A percentile compares a stretch with the other conserved stretches of the same genome.
Evolutionary conservation across 2,888 invertebrate species (phyloP).

Genomic region (Drosophila birchii): DNA sequence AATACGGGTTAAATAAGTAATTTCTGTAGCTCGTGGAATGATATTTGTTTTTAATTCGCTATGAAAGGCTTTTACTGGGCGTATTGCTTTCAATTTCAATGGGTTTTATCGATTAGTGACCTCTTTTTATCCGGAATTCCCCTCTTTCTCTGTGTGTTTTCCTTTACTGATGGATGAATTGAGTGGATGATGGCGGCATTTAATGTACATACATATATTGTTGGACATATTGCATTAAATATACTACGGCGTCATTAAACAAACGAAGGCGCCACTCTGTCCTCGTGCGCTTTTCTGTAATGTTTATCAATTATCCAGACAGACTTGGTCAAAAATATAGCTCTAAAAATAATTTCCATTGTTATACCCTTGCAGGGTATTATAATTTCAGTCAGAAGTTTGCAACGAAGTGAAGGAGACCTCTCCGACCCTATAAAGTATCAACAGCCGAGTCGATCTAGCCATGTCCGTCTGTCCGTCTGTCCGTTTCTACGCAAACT

Average conservation of each 20-base stretch:
- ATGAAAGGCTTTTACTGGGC: constrained; percentile 26
- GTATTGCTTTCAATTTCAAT: constrained; percentile 38
- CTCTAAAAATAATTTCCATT: neutral
- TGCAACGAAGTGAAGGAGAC: too few relatives aligned
- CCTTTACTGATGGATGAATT: neutral
- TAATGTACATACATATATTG: constrained; percentile 19
- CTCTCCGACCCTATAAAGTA: too few relatives aligned
- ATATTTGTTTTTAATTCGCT: constrained; percentile 1
- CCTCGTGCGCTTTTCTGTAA: neutral
- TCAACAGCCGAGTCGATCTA: too few relatives aligned
- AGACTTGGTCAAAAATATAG: neutral
- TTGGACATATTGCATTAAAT: constrained; percentile 39
- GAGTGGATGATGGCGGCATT: constrained; percentile 17
- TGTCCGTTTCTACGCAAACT: too few relatives aligned
- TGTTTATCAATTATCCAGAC: constrained; percentile 1
- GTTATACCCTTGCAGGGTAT: too few relatives aligned
- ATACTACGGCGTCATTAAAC: constrained; percentile 32
- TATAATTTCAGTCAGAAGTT: too few relatives aligned
- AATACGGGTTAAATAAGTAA: neutral
- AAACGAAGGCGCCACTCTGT: constrained; percentile 32
- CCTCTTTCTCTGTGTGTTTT: neutral
- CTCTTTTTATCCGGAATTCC: constrained; percentile 9
- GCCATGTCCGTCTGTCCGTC: too few relatives aligned
- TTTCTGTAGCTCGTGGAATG: neutral
- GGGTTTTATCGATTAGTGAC: constrained; percentile 19